Conservation (phyloP, 1,140 invertebrate species). For the Drosophila sulfurigaster region DNA sequence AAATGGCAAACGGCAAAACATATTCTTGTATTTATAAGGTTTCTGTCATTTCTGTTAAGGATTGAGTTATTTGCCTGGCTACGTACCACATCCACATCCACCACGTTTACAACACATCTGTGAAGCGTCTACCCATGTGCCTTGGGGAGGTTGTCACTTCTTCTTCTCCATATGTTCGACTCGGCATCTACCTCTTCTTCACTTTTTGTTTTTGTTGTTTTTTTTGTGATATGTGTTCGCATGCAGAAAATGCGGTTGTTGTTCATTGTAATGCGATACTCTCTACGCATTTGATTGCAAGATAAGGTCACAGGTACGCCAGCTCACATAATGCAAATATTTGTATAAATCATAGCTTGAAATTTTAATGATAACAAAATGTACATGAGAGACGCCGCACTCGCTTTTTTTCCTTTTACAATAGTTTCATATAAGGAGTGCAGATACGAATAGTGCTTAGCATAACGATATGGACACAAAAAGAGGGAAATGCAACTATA, state of each 20-base stretch:
- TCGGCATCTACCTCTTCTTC: background rate
- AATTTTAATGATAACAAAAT: conserved; percentile 31
- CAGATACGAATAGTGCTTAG: background rate
- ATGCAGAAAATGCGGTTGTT: conserved; percentile 73
- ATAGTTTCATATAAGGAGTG: background rate
- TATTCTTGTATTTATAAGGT: conserved; percentile 80
- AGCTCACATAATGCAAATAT: conserved; percentile 62
- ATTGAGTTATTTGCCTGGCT: conserved; percentile 76
- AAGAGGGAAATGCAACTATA: background rate
- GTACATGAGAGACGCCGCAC: background rate
- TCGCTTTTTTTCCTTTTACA: background rate
- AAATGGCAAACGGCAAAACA: conserved; percentile 41
- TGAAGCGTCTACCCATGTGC: conserved; percentile 16
- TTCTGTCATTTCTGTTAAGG: conserved; percentile 81
- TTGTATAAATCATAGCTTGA: conserved; percentile 66
- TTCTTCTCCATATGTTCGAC: background rate
- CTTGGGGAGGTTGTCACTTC: conserved; percentile 62
- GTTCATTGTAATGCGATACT: conserved; percentile 70
- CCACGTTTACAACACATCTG: background rate
- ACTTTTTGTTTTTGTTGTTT: conserved; percentile 3
- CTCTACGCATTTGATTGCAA: conserved; percentile 51
- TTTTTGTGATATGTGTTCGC: conserved; percentile 38
- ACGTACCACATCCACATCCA: conserved; percentile 3
- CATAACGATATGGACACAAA: background rate
- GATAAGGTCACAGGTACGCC: conserved; percentile 48